Conservation (phyloP, 1,140 invertebrate species). For the Trinorchestia longiramus region DNA sequence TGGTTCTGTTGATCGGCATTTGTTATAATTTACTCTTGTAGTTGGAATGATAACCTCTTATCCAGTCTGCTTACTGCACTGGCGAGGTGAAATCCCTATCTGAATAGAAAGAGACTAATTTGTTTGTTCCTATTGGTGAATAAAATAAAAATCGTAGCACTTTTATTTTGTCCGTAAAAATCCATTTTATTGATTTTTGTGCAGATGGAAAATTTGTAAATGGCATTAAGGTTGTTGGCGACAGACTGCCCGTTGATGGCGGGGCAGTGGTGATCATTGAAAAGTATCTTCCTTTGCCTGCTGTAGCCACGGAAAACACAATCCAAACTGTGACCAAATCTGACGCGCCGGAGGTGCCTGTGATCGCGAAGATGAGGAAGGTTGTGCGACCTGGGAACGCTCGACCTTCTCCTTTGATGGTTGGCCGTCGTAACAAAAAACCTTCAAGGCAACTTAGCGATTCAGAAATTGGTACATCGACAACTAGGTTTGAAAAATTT, state of each 20-base stretch:
- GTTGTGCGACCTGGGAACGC: not conserved
- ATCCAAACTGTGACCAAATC: not conserved
- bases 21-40: too few relatives aligned
- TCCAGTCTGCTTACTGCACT: too few relatives aligned
- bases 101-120: too few relatives aligned
- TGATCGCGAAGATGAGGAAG: slow-evolving; percentile 27
- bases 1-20: too few relatives aligned
- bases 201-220: not conserved
- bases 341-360: not conserved
- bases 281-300: not conserved
- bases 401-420: slow-evolving; percentile 32
- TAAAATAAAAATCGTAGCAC: not conserved
- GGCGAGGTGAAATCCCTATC: too few relatives aligned
- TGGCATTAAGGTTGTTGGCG: not conserved
- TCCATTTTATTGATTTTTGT: not conserved
- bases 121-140: not conserved
- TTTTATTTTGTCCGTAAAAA: not conserved
- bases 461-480: not conserved
- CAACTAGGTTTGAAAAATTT: slow-evolving; percentile 37
- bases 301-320: not conserved
- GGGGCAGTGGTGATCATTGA: not conserved
- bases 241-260: not conserved
- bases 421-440: slow-evolving; percentile 29
- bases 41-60: too few relatives aligned
- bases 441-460: not conserved